phyloP scores from a whole-genome alignment of 2,113 vertebrate species.

The Alouatta palliata region DNA sequence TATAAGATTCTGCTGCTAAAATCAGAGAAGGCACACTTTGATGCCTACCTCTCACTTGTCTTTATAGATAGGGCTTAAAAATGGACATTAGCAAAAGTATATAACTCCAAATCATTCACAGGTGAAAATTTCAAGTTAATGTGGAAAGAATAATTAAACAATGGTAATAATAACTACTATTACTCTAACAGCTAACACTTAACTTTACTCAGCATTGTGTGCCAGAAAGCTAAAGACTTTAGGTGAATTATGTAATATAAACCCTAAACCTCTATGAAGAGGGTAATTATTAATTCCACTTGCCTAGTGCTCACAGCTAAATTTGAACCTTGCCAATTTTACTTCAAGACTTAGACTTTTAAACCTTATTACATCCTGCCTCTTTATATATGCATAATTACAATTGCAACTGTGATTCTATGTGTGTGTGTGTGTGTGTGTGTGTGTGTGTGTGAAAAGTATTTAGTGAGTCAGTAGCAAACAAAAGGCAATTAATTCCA shows the following conservation, averaged over 20 bases:
- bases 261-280: constrained; percentile 22
- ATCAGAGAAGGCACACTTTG: neutral
- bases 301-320: neutral
- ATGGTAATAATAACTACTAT: neutral
- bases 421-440: neutral
- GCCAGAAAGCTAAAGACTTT: constrained; percentile 43
- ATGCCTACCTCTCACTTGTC: neutral
- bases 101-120: neutral
- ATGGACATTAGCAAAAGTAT: neutral
- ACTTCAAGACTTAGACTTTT: constrained; percentile 26
- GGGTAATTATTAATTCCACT: neutral
- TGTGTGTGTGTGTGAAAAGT: neutral
- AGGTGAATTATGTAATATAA: constrained; percentile 15
- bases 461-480: neutral
- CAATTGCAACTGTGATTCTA: neutral
- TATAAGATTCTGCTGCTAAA: neutral
- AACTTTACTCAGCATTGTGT: neutral
- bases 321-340: constrained; percentile 16
- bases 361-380: constrained; percentile 13
- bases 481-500: neutral
- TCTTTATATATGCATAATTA: constrained; percentile 12
- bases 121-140: constrained; percentile 9
- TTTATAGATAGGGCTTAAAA: constrained; percentile 9
- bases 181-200: neutral
- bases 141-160: neutral